Conservation (phyloP, 2,797 vertebrate genomes). For the Poecile montanus region DNA sequence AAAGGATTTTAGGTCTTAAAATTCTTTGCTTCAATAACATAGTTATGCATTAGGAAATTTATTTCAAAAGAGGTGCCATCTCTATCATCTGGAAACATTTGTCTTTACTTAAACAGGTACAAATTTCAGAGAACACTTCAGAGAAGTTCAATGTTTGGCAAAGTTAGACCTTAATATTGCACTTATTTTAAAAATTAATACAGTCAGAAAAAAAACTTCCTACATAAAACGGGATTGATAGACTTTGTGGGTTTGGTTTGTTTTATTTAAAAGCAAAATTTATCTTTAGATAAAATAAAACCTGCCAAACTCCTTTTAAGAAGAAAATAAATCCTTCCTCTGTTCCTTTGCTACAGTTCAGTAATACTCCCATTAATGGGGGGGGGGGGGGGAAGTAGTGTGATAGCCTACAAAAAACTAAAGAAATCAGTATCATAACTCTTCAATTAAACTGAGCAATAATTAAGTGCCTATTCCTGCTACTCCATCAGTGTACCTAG, state of each 20-base stretch:
- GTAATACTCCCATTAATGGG: not conserved
- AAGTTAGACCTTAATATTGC: not conserved
- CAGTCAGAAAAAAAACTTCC: not conserved
- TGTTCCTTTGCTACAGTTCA: not conserved
- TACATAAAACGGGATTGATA: not conserved
- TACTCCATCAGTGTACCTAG: not conserved
- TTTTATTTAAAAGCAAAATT: not conserved
- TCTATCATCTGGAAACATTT: not conserved
- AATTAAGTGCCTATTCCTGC: not conserved
- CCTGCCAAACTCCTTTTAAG: not conserved
- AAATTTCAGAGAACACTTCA: not conserved
- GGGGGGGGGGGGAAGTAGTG: accelerated
- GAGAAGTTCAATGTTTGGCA: not conserved
- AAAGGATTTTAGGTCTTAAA: not conserved
- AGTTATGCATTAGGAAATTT: not conserved
- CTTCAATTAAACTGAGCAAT: not conserved
- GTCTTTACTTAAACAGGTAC: not conserved
- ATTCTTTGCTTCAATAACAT: not conserved
- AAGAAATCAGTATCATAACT: not conserved
- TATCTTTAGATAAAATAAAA: not conserved
- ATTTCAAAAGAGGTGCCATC: not conserved
- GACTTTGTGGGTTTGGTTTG: not conserved
- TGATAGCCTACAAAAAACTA: not conserved
- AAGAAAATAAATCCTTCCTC: not conserved
- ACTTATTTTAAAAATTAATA: not conserved